phyloP scores from a whole-genome alignment of 2,797 vertebrate species.

The Delichon dasypus region DNA sequence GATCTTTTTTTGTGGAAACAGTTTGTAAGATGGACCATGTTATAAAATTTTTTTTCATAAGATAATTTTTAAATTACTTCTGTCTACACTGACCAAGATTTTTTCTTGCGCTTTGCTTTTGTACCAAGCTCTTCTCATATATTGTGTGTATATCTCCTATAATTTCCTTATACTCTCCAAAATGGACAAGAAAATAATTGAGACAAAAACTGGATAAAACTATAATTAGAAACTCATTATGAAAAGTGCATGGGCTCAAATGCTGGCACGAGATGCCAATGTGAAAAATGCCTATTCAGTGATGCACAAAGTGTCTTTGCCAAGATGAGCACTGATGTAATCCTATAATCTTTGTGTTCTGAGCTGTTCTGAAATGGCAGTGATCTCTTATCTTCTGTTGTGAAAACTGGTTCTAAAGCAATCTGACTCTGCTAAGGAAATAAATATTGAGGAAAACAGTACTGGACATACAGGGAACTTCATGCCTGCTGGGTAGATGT shows the following conservation, averaged over 20 bases:
- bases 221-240: not conserved
- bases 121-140: not conserved
- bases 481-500: not conserved
- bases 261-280: not conserved
- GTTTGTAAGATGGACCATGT: not conserved
- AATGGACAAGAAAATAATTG: not conserved
- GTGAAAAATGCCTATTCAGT: not conserved
- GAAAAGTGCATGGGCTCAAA: not conserved
- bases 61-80: not conserved
- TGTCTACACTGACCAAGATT: rapidly evolving
- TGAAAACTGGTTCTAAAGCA: not conserved
- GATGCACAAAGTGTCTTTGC: not conserved
- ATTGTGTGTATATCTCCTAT: not conserved
- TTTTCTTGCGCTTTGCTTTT: not conserved
- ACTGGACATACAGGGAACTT: not conserved
- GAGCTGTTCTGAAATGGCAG: not conserved
- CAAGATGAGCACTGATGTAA: not conserved
- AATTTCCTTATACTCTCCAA: not conserved
- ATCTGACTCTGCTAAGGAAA: not conserved
- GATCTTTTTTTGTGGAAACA: not conserved
- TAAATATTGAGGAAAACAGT: not conserved
- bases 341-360: not conserved
- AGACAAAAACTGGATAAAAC: not conserved
- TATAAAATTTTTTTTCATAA: not conserved
- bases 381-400: not conserved